Evolutionary conservation across 2,888 invertebrate genomes (phyloP), one percentile per base, ranked within the genome.

Genomic region (Agelastica alni): DNA sequence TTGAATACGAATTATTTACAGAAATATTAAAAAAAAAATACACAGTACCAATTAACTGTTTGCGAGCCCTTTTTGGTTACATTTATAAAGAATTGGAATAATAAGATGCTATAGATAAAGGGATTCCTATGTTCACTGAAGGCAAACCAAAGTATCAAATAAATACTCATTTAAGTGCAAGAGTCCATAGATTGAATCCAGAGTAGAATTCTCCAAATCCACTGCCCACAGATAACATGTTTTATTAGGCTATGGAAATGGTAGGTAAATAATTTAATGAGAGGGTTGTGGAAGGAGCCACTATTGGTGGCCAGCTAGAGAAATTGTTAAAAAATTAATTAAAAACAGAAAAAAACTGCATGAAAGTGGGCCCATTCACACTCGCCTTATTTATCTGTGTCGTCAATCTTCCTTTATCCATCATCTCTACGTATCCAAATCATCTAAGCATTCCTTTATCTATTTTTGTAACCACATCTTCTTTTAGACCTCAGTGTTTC

Each of bases 71-170:
- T 9, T 93, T 81, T 67, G 78, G 81, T 58, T 84, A 85, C 71
- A 81, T 98, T 0, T 99, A 99, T 74, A 87, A 90, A 60, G 83
- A 83, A 53, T 90, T 99, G 9, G 88, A 90, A 78, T 96, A 97
- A 81, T 83, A 99, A 55, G 99, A 99, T 78, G 98, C 91, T 1
- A 89, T 97, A 48, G 99, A 99, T 75, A 99, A 99, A 79, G 99
- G 98, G n/a, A 82, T 97, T 0, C 85, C 88, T 0, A 89, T 91
- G 81, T 76, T 70, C 60, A 85, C 83, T 58, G 84, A 86, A 32
- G 88, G 84, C 1, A 85, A 87, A 68, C 86, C 88, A 0, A 79
- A 77, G 20, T 96, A 94, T 73, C 81, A 81, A 58, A 89, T 96
- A 9, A 82, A 83, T 1, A 92, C 95, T 0, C 82, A 88, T 73